A percentile compares a stretch with the other conserved stretches of the same genome.
Evolutionary conservation across 2,888 invertebrate species (phyloP).

Genomic region (Opisthograptis luteolata): DNA sequence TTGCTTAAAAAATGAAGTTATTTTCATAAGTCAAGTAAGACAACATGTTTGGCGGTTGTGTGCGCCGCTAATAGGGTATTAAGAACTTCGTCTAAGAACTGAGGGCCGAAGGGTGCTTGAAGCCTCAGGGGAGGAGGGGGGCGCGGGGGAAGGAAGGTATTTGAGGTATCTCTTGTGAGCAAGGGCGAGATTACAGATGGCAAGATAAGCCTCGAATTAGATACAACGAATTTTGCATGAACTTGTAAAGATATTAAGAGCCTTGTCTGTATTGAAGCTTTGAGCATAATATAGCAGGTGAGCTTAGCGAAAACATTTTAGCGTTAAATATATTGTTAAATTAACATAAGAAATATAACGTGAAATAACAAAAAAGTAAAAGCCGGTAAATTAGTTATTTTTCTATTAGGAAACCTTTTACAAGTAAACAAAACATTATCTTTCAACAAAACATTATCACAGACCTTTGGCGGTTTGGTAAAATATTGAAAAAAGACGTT

Average conservation of each 20-base stretch:
- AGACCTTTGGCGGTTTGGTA: too few relatives aligned
- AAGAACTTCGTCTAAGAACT: conserved; percentile 77
- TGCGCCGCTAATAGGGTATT: conserved; percentile 79
- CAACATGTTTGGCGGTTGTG: conserved; percentile 63
- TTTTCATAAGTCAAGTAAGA: conserved; percentile 54
- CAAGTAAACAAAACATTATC: too few relatives aligned
- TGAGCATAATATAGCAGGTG: conserved; percentile 77
- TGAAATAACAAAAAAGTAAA: too few relatives aligned
- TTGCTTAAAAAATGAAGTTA: conserved; percentile 12
- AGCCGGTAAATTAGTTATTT: too few relatives aligned
- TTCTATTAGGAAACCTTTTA: too few relatives aligned
- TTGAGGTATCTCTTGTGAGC: conserved; percentile 69
- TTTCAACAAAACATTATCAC: too few relatives aligned
- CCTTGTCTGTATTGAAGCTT: conserved; percentile 61
- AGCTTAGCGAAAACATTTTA: conserved; percentile 42
- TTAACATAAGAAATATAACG: background rate
- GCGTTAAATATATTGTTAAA: background rate
- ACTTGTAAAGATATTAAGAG: conserved; percentile 76
- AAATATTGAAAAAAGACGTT: too few relatives aligned
- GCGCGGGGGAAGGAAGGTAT: conserved; percentile 53
- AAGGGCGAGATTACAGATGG: conserved; percentile 80
- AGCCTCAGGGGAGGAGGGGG: conserved; percentile 39
- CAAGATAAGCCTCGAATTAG: conserved; percentile 82
- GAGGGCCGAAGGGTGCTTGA: conserved; percentile 59
- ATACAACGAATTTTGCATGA: conserved; percentile 82